Conservation (phyloP, 2,113 vertebrate genomes). For the Paradoxurus hermaphroditus region DNA sequence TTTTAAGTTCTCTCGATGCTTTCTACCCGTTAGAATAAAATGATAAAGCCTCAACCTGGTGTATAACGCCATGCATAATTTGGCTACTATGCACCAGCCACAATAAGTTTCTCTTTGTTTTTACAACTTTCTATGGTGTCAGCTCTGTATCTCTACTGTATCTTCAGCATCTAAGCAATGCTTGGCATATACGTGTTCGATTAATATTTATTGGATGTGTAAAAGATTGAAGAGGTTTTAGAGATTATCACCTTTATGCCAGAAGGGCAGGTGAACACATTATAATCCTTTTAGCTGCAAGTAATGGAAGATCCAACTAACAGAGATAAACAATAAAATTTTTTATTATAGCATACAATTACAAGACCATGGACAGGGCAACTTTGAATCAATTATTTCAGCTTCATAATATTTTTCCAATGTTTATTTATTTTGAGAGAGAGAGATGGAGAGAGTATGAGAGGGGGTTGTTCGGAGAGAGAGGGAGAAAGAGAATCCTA, state of each 20-base stretch:
- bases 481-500: too few relatives aligned
- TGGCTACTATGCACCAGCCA: not conserved
- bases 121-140: not conserved
- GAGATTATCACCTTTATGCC: slow-evolving; percentile 13
- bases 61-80: not conserved
- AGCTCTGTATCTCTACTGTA: not conserved
- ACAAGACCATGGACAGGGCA: not conserved
- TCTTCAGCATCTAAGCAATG: not conserved
- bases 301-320: not conserved
- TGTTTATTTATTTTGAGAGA: too few relatives aligned
- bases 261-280: not conserved
- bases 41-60: not conserved
- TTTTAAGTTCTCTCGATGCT: not conserved
- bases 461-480: too few relatives aligned
- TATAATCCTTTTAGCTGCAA: not conserved
- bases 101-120: not conserved
- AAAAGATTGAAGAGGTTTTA: slow-evolving; percentile 20
- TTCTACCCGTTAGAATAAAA: not conserved
- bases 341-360: not conserved
- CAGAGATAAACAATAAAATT: not conserved
- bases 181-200: not conserved
- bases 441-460: too few relatives aligned
- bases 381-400: not conserved
- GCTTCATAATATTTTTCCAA: not conserved
- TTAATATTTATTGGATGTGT: slow-evolving; percentile 19